phyloP scores from a whole-genome alignment of 2,888 invertebrate species.

The Apotomis capreana region DNA sequence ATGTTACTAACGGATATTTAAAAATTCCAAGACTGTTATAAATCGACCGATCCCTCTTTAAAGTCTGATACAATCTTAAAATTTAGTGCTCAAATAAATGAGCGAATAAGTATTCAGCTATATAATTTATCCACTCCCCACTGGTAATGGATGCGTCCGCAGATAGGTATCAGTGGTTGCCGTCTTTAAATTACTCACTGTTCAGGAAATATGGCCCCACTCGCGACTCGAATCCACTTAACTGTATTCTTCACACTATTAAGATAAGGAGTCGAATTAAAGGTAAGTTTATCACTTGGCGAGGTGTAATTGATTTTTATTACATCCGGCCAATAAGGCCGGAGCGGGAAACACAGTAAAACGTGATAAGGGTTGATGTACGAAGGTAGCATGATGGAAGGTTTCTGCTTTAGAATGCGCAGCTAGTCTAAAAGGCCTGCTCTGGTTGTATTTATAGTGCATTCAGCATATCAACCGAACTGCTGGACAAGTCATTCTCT shows the following conservation, averaged over 20 bases:
- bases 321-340: slow-evolving; percentile 53
- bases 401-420: not conserved
- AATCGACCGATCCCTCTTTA: slow-evolving; percentile 26
- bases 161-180: slow-evolving; percentile 78
- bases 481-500: too few species aligned
- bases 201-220: slow-evolving; percentile 72
- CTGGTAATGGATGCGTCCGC: slow-evolving; percentile 77
- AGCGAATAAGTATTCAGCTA: slow-evolving; percentile 73
- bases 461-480: too few species aligned
- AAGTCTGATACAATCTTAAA: slow-evolving; percentile 54
- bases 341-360: slow-evolving; percentile 37
- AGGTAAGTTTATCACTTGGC: slow-evolving; percentile 62
- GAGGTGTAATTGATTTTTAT: slow-evolving; percentile 74
- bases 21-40: slow-evolving; percentile 7
- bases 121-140: slow-evolving; percentile 74
- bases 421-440: not conserved
- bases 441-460: too few species aligned
- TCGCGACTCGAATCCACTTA: slow-evolving; percentile 75
- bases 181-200: slow-evolving; percentile 79
- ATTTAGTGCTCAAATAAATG: slow-evolving; percentile 75
- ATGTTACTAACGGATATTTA: not conserved
- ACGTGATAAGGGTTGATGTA: slow-evolving; percentile 32
- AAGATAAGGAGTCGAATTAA: slow-evolving; percentile 72
- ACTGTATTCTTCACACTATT: slow-evolving; percentile 74
- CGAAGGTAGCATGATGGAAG: slow-evolving; percentile 18